Percentiles rank a stretch among this genome's conserved stretches.
These are phyloP conservation scores for Oncorhynchus nerka DNA, from an alignment of 2,113 vertebrate genomes.

Conservation along the genomic window DNA sequence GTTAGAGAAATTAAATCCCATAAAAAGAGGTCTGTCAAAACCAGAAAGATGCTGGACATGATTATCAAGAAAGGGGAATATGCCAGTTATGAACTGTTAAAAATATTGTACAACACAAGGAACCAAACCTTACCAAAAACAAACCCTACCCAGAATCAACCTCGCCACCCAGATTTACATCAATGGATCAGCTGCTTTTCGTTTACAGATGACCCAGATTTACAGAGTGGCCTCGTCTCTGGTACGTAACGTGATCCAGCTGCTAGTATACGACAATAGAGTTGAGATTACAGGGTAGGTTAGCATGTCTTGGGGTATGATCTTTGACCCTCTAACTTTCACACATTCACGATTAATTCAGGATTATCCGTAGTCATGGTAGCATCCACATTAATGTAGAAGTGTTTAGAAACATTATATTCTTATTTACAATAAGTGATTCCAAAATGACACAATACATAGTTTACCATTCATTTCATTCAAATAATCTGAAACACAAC, in stretches of 20 bases:
- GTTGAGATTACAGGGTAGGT: neutral
- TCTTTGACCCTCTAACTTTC: too few species aligned
- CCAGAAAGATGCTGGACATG: constrained; percentile 6
- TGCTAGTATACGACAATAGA: neutral
- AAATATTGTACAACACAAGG: constrained; percentile 26
- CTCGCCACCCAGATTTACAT: constrained; percentile 18
- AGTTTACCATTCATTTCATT: too few species aligned
- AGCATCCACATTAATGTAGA: too few species aligned
- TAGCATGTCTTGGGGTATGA: too few species aligned
- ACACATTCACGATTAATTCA: too few species aligned
- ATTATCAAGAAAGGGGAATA: constrained; percentile 17
- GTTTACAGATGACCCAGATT: constrained; percentile 27
- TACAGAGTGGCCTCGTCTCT: neutral
- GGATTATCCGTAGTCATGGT: too few species aligned
- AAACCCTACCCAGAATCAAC: neutral
- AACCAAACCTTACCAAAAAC: constrained; percentile 20
- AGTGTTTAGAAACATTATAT: too few species aligned
- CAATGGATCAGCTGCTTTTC: constrained; percentile 42
- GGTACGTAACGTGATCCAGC: neutral
- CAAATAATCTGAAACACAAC: too few species aligned
- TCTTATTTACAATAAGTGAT: too few species aligned
- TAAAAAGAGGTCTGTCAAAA: neutral
- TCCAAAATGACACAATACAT: too few species aligned
- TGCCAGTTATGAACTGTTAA: constrained; percentile 18
- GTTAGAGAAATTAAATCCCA: neutral